These are phyloP conservation scores for Scaptomyza cyrtandrae DNA, from an alignment of 2,888 invertebrate species.

Conservation along the genomic window DNA sequence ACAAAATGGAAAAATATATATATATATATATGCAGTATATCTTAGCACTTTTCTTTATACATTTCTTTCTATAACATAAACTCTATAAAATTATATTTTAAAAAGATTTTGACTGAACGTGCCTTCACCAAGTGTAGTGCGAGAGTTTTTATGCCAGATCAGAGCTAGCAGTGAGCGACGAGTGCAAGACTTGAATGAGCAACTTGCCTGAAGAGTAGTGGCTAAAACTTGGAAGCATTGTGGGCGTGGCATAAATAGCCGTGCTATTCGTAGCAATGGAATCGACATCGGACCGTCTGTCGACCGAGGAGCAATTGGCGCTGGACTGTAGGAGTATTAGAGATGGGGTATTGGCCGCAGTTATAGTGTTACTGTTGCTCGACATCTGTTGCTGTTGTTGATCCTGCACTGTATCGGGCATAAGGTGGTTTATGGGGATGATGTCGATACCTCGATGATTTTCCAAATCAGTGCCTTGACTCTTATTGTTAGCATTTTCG, in stretches of 20 bases:
- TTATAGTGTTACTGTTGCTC: conserved; percentile 33
- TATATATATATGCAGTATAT: background rate
- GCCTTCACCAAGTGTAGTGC: conserved; percentile 39
- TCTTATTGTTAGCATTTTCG: conserved; percentile 49
- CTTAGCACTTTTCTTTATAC: background rate
- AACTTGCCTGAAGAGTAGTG: conserved; percentile 88
- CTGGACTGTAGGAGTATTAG: conserved; percentile 87
- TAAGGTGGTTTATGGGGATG: conserved; percentile 39
- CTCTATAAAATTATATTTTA: background rate
- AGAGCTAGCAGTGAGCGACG: conserved; percentile 9
- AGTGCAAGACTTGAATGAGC: conserved; percentile 14
- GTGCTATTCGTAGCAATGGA: conserved; percentile 33
- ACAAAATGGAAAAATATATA: background rate
- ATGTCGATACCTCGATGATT: conserved; percentile 43
- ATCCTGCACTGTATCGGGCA: conserved; percentile 32
- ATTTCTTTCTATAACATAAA: background rate
- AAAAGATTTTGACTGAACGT: conserved; percentile 1
- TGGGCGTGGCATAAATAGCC: conserved; percentile 86
- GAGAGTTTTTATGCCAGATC: conserved; percentile 12
- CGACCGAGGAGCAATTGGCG: conserved; percentile 45
- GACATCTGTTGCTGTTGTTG: conserved; percentile 31
- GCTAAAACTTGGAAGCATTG: conserved; percentile 89
- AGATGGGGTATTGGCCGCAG: conserved; percentile 62
- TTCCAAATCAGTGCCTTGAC: conserved; percentile 22
- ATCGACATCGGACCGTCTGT: conserved; percentile 46